Conservation (phyloP, 2,113 vertebrate genomes). For the Hymenochirus boettgeri region DNA sequence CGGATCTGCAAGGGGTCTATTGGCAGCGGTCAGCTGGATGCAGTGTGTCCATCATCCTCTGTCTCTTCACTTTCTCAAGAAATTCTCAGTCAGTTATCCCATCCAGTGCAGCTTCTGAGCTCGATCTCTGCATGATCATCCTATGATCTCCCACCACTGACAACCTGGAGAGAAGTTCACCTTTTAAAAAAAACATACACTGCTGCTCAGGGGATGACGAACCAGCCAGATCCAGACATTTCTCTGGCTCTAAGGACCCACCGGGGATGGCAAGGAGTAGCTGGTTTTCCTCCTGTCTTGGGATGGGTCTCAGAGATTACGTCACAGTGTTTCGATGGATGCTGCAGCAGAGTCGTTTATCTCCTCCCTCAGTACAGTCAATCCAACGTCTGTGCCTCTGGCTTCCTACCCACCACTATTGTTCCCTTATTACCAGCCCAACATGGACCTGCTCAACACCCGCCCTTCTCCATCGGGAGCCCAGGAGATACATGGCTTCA, state of each 20-base stretch:
- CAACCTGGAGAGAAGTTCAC: conserved; percentile 99
- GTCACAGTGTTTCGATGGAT: conserved; percentile 99
- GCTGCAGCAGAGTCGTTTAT: conserved; percentile 97
- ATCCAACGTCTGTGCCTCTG: conserved; percentile 83
- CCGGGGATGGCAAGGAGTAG: conserved; percentile 98
- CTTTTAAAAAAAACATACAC: conserved; percentile 98
- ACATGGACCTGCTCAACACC: conserved; percentile 93
- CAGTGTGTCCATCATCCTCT: conserved; percentile 92
- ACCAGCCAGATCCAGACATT: conserved; percentile 99
- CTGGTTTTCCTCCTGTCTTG: conserved; percentile 98
- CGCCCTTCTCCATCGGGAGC: conserved; percentile 95
- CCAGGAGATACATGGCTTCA: conserved; percentile 98
- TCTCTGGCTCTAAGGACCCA: conserved; percentile 98
- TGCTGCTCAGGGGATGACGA: conserved; percentile 95
- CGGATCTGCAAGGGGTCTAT: conserved; percentile 68
- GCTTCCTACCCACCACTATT: conserved; percentile 90
- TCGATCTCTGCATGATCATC: conserved; percentile 91
- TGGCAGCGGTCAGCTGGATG: conserved; percentile 88
- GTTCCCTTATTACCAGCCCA: conserved; percentile 97
- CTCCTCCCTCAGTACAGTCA: conserved; percentile 93
- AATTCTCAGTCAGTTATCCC: conserved; percentile 94
- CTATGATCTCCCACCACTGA: conserved; percentile 84
- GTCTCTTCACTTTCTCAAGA: conserved; percentile 96
- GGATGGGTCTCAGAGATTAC: conserved; percentile 97
- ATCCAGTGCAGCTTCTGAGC: conserved; percentile 90